Percentiles rank a stretch among this genome's conserved stretches.
These are phyloP conservation scores for Drosophila funebris DNA, from an alignment of 1,140 invertebrate genomes.

Conservation along the genomic window DNA sequence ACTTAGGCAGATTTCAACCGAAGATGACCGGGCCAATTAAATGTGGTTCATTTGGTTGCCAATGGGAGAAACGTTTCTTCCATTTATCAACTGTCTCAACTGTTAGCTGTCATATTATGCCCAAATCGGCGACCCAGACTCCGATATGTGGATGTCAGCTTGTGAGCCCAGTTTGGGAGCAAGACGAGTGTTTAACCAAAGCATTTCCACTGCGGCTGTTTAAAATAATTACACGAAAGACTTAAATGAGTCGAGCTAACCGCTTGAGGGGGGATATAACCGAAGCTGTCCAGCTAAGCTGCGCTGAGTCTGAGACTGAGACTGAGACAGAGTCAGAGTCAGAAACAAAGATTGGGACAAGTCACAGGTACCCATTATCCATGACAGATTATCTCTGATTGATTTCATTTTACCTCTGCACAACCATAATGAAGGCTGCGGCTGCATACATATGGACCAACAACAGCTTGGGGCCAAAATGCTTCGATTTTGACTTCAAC, in stretches of 20 bases:
- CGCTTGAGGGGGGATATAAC: constrained; percentile 34
- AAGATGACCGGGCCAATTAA: constrained; percentile 52
- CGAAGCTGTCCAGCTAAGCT: neutral
- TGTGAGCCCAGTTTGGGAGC: constrained; percentile 18
- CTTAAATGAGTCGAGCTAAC: constrained; percentile 66
- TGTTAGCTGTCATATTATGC: constrained; percentile 83
- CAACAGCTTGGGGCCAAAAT: constrained; percentile 68
- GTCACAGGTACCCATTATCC: constrained; percentile 71
- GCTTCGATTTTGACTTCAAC: constrained; percentile 17
- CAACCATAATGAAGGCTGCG: constrained; percentile 67
- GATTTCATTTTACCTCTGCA: constrained; percentile 74
- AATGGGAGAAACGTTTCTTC: constrained; percentile 50
- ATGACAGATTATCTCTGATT: constrained; percentile 81
- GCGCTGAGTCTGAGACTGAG: constrained; percentile 15
- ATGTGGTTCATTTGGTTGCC: constrained; percentile 67
- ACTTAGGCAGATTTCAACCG: neutral
- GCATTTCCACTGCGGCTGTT: constrained; percentile 79
- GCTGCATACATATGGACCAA: constrained; percentile 35
- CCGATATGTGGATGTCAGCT: constrained; percentile 29
- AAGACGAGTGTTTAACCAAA: constrained; percentile 76
- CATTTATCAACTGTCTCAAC: constrained; percentile 79
- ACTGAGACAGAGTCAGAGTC: constrained; percentile 9
- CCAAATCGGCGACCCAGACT: constrained; percentile 59
- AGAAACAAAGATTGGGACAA: constrained; percentile 28
- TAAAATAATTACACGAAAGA: constrained; percentile 81